These are phyloP conservation scores for Indri indri DNA, from an alignment of 2,113 vertebrate genomes.

Conservation along the genomic window DNA sequence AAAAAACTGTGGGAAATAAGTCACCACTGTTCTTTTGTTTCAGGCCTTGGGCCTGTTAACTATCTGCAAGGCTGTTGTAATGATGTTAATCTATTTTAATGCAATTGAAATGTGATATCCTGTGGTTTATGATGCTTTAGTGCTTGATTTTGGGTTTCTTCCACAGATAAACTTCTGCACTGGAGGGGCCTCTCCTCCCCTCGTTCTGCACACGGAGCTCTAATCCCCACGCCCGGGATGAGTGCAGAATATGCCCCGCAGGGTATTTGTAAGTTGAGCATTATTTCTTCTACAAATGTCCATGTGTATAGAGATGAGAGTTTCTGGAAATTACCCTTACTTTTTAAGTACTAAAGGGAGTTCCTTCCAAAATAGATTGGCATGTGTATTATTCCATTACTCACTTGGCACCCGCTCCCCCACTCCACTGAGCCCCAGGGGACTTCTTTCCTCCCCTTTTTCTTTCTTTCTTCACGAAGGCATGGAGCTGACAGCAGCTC, in stretches of 20 bases:
- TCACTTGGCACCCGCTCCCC: constrained; percentile 81
- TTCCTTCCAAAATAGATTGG: constrained; percentile 82
- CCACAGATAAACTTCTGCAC: constrained; percentile 55
- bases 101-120: constrained; percentile 57
- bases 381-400: constrained; percentile 82
- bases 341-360: constrained; percentile 80
- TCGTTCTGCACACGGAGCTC: constrained; percentile 56
- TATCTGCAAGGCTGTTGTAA: constrained; percentile 79
- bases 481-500: constrained; percentile 68
- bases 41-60: constrained; percentile 54
- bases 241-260: constrained; percentile 77
- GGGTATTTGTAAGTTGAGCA: constrained; percentile 76
- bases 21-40: constrained; percentile 30
- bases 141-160: constrained; percentile 64
- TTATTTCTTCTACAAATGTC: constrained; percentile 66
- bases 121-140: neutral
- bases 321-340: constrained; percentile 80
- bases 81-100: constrained; percentile 71
- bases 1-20: constrained; percentile 51
- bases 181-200: constrained; percentile 72
- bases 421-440: constrained; percentile 69
- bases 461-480: constrained; percentile 63
- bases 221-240: constrained; percentile 78
- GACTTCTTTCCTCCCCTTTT: neutral
- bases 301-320: constrained; percentile 73